Base-by-base conservation (phyloP, 2,113 vertebrate species). In the Halichoeres trimaculatus region DNA sequence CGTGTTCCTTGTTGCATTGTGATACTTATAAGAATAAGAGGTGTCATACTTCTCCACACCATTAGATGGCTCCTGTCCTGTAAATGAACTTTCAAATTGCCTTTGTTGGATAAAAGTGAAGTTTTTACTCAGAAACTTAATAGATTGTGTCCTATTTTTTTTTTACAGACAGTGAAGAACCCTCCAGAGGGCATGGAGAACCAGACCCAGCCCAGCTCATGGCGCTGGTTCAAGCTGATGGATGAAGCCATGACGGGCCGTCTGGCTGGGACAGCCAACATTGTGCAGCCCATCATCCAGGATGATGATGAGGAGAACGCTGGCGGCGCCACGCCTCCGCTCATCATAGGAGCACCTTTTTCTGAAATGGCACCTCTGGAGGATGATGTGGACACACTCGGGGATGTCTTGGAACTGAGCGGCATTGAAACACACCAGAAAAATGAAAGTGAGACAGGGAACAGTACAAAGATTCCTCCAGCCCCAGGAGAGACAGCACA, bases 211-310 rank as follows among this genome's bases (percentile, higher is more conserved):
- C 56, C 81, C n/a, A 73, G 64, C 19, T 83, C 88, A 1, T 91
- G 92, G 92, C 89, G 81, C 48, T 93, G 90, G 90, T 92, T 83
- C 43, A 59, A 88, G 34, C 66, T 92, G 23, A 86, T 92, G 90
- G 91, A 92, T 0, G 77, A 90, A 34, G 86, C 90, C 7, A 59
- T 89, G 63, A 80, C 48, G 13, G 86, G 87, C 20, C 54, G 80
- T 13, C 78, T 90, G 23, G 61, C 63, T 2, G 83, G 81, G 3
- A 68, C 66, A 24, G 83, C 78, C 34, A 24, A 43, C 1, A 8
- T 65, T 8, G 26, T 89, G 8, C 14, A 67, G 23, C 69, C 83
- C 17, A 74, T 36, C 22, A 10, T 63, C 23, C 51, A 68, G 41
- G 51, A 66, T 19, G 83, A 78, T 8, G 67, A 76, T 0, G 60